Conservation (phyloP, 2,797 vertebrate genomes). For the Microcaecilia unicolor region DNA sequence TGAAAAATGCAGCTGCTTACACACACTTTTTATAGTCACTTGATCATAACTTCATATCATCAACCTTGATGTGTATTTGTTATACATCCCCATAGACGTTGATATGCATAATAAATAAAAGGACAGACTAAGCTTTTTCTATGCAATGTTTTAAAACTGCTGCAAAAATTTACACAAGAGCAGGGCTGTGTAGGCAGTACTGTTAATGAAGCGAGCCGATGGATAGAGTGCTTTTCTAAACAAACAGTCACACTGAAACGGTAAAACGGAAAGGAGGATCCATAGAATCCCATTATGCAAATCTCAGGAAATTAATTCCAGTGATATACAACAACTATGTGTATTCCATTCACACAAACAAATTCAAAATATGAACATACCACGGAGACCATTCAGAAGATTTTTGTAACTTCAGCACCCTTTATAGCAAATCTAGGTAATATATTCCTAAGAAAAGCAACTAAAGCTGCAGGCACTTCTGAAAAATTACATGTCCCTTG, state of each 20-base stretch:
- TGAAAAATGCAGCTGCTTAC: constrained; percentile 38
- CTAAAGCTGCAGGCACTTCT: background rate
- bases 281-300: constrained; percentile 50
- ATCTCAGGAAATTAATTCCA: constrained; percentile 55
- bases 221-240: constrained; percentile 52
- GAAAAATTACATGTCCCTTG: constrained; percentile 4
- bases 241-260: constrained; percentile 47
- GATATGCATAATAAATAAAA: constrained; percentile 41
- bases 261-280: constrained; percentile 47
- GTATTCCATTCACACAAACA: constrained; percentile 31
- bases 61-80: constrained; percentile 43
- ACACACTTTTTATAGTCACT: constrained; percentile 29
- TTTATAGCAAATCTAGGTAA: constrained; percentile 21
- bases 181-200: constrained; percentile 44
- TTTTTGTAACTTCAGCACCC: constrained; percentile 20
- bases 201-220: constrained; percentile 54
- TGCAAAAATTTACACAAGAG: constrained; percentile 43
- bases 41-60: constrained; percentile 40
- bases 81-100: constrained; percentile 38
- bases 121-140: constrained; percentile 25
- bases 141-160: constrained; percentile 40
- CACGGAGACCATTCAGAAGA: constrained; percentile 40
- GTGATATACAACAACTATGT: constrained; percentile 41
- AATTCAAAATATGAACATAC: constrained; percentile 49
- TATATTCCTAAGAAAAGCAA: background rate